Evolutionary conservation across 2,888 invertebrate species (phyloP), one percentile per base, ranked within the genome.

Genomic region (Netelia inedita): DNA sequence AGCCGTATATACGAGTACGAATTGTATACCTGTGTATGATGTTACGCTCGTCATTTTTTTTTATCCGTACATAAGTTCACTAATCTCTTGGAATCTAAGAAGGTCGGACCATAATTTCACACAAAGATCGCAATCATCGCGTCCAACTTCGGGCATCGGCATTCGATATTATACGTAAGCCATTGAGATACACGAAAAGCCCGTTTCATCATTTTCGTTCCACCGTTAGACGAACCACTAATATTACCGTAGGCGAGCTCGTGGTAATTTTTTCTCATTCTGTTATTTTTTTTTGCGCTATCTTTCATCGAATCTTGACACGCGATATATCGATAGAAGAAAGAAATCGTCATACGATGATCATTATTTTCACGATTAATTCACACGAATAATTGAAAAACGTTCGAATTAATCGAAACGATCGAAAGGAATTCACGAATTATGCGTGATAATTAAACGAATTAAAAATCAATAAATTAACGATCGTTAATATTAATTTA

Each of bases 221-320:
- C 35, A 74, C 74, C 74, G 63, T 90, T 88, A 89, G 91, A 90
- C 90, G 89, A 10, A 87, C 87, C 89, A 88, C 89, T 88, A 89
- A 90, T 91, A 90, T 88, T 91, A 91, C 91, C 14, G 10, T 46
- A 46, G 14, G 46, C 10, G 14, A 46, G 46, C 10, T 46, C 46
- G 11, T 11, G 46, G 10, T 14, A 46, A 46, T 14, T 14, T 46
- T 10, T 46, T 46, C 14, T 46, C 11, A 46, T 46, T 46, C 0
- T 14, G 10, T 46, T 46, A 46, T 6, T 35, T 6, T 35, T 35
- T 35, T 35, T 35, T 35, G 6, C 35, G 6, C 35, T 35, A 6
- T 35, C 35, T 35, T 6, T 35, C 46, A 46, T 14, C 46, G 46
- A 14, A 46, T 14, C 14, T 46, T 46, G 10, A 46, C 14, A 14